Conservation (phyloP, 30 jellyfish, hydroid and myxozoan species). For the Phacellophora camtschatica region DNA sequence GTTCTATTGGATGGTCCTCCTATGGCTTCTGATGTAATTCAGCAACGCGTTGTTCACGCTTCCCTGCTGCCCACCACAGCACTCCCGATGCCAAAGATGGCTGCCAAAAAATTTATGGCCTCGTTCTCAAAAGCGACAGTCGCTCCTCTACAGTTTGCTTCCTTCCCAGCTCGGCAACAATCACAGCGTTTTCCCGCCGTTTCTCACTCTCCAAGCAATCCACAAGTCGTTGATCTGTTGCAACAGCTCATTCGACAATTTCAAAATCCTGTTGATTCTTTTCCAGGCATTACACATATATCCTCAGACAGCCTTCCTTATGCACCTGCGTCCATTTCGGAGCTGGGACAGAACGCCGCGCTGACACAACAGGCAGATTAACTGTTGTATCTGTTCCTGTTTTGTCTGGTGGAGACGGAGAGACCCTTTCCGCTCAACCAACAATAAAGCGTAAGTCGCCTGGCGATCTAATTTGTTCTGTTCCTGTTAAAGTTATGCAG, state of each 20-base stretch:
- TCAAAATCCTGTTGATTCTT: neutral
- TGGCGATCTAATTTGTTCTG: neutral
- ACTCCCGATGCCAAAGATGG: too few relatives aligned
- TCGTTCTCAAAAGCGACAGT: neutral
- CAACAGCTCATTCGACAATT: neutral
- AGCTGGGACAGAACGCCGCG: neutral
- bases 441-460: neutral
- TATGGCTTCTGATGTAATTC: too few relatives aligned
- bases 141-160: neutral
- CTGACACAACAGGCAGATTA: neutral
- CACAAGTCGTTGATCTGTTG: neutral
- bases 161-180: neutral
- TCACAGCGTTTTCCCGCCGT: neutral
- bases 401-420: neutral
- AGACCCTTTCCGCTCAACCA: too few relatives aligned
- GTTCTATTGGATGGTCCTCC: too few relatives aligned
- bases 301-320: neutral
- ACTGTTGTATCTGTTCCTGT: neutral
- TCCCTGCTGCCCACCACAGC: too few relatives aligned
- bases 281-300: neutral
- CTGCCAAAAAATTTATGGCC: neutral
- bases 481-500: neutral
- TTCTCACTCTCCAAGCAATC: neutral
- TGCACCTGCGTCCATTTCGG: neutral
- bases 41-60: too few relatives aligned